phyloP scores from a whole-genome alignment of 2,888 invertebrate genomes.

The Morpho deidamia region DNA sequence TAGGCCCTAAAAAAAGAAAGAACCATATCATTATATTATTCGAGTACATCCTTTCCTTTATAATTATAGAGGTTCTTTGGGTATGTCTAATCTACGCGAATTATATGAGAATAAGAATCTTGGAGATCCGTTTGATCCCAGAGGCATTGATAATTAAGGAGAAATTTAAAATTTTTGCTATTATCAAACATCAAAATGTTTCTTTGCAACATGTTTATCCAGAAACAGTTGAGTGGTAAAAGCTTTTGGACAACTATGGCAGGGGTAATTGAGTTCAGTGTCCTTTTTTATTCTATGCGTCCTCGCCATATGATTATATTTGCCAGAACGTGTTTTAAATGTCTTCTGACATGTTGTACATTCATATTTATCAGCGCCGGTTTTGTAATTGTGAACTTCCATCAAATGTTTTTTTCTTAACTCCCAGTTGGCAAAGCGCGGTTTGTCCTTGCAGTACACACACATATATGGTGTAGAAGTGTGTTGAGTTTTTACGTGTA shows the following conservation, averaged over 20 bases:
- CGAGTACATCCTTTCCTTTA: conserved; percentile 32
- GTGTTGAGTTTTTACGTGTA: conserved; percentile 65
- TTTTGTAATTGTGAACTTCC: conserved; percentile 64
- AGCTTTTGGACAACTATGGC: conserved; percentile 69
- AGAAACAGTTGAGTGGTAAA: conserved; percentile 75
- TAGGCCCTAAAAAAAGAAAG: conserved; percentile 72
- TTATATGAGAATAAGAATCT: too few relatives aligned
- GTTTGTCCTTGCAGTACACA: conserved; percentile 62
- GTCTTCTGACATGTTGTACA: conserved; percentile 63
- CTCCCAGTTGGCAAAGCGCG: conserved; percentile 68
- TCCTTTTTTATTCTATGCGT: conserved; percentile 64
- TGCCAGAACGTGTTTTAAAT: conserved; percentile 66
- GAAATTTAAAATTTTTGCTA: neutral
- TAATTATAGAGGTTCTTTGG: conserved; percentile 19
- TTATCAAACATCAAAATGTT: conserved; percentile 57
- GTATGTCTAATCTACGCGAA: neutral
- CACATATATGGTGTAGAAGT: conserved; percentile 65
- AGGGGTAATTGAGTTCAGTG: conserved; percentile 64
- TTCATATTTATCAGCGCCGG: conserved; percentile 63
- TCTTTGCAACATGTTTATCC: conserved; percentile 74
- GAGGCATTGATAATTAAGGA: too few relatives aligned
- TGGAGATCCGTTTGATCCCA: too few relatives aligned
- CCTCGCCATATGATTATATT: conserved; percentile 68
- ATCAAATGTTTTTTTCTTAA: conserved; percentile 60
- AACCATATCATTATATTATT: conserved; percentile 61